Evolutionary conservation across 2,797 vertebrate species (phyloP).

Genomic region (Phylloscopus collybita): DNA sequence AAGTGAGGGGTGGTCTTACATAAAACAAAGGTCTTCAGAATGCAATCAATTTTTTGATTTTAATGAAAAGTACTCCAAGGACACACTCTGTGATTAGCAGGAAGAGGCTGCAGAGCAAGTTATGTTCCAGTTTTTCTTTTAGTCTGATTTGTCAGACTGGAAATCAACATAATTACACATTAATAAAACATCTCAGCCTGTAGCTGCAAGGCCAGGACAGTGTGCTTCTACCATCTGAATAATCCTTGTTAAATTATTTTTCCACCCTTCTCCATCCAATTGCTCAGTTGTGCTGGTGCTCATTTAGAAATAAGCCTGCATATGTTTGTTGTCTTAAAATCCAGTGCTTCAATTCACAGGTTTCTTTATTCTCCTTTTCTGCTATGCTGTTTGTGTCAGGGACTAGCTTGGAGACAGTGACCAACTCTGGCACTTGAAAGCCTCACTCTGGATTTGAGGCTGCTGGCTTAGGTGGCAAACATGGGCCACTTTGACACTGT

Average conservation of each 20-base stretch:
- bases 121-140: neutral
- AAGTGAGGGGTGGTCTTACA: accelerated
- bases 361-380: neutral
- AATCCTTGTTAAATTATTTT: neutral
- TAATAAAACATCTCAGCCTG: neutral
- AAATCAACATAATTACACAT: neutral
- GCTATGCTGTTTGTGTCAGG: neutral
- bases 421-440: neutral
- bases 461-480: neutral
- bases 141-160: neutral
- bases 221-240: neutral
- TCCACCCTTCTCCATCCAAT: neutral
- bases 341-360: neutral
- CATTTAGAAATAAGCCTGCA: neutral
- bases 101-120: neutral
- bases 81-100: neutral
- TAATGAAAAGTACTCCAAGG: neutral
- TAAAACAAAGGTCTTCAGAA: neutral
- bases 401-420: neutral
- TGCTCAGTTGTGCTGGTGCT: neutral
- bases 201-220: neutral
- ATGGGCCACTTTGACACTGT: neutral
- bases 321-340: neutral
- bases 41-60: neutral
- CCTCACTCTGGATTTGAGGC: neutral